Evolutionary conservation across 2,113 vertebrate genomes (phyloP), one percentile per base, ranked within the genome.

Genomic region (Hemiscyllium ocellatum): DNA sequence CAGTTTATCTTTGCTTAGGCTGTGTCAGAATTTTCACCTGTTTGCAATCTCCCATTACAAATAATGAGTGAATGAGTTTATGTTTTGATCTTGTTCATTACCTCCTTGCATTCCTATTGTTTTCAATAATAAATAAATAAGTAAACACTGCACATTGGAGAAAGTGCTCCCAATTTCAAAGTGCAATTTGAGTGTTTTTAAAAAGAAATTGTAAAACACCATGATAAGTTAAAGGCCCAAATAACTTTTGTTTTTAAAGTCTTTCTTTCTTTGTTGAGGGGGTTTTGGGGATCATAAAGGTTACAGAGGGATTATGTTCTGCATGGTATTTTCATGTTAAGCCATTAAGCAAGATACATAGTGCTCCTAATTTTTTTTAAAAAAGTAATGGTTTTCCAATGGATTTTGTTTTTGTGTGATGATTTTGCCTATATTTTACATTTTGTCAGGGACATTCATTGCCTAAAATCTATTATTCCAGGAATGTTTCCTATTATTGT

Each of bases 1-100:
- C 33, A 68, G 61, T 66, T 66, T 72, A 52, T 72, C 94, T 95
- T 95, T 95, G 94, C 47, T 95, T 72, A 52, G 33, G 68, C 24
- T 95, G 93, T 20, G 42, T 95, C 68, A 47, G 37, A 13, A 76
- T 47, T 50, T 29, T 50, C 29, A 70, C 69, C 4, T 95, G 94
- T 95, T 70, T 72, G 68, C 94, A 72, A 50, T 50, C 15, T 52
- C 22, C 69, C 37, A 47, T 50, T 29, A 29, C 68, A 72, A 50
- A 72, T 12, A 52, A 33, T 52, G 69, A 33, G 26, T 52, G 47
- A 33, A 69, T 47, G 37, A 95, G 37, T 26, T 6, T 33, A 50
- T 24, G 37, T 42, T 37, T 68, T 66, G 33, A 94, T 20, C 90
- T 19, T 66, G 17, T 72, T 95, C 17, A 37, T 69, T 94, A 69